Conservation (phyloP, 2,797 vertebrate genomes). For the Sandelia bainsii region DNA sequence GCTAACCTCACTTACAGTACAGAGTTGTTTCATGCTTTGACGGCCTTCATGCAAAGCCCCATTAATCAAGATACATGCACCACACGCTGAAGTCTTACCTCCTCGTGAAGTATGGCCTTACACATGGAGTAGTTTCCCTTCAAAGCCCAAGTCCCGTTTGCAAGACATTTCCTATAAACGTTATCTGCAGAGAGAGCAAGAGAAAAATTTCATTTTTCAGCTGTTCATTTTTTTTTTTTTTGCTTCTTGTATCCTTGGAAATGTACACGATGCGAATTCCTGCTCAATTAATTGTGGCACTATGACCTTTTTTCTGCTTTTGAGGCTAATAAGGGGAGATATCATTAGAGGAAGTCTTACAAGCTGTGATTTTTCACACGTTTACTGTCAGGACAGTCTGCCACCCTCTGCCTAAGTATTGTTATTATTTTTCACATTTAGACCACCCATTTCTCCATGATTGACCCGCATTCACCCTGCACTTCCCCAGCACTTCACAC, state of each 20-base stretch:
- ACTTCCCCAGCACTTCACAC: not conserved
- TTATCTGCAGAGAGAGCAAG: constrained; percentile 84
- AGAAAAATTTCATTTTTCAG: not conserved
- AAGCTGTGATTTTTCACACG: constrained; percentile 67
- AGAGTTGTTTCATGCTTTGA: constrained; percentile 13
- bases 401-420: constrained; percentile 14
- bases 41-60: constrained; percentile 12
- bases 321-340: constrained; percentile 66
- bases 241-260: not conserved
- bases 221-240: not conserved
- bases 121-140: constrained; percentile 96
- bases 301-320: constrained; percentile 66
- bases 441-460: not conserved
- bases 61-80: constrained; percentile 30
- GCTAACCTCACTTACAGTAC: not conserved
- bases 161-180: constrained; percentile 91
- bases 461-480: not conserved
- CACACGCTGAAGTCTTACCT: constrained; percentile 82
- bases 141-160: constrained; percentile 92
- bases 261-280: not conserved
- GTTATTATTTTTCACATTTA: constrained; percentile 27
- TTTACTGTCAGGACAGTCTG: constrained; percentile 42
- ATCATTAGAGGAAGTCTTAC: constrained; percentile 50
- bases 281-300: not conserved
- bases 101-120: constrained; percentile 92